phyloP scores from a whole-genome alignment of 2,113 vertebrate species.

The Tricholaema leucomelas region DNA sequence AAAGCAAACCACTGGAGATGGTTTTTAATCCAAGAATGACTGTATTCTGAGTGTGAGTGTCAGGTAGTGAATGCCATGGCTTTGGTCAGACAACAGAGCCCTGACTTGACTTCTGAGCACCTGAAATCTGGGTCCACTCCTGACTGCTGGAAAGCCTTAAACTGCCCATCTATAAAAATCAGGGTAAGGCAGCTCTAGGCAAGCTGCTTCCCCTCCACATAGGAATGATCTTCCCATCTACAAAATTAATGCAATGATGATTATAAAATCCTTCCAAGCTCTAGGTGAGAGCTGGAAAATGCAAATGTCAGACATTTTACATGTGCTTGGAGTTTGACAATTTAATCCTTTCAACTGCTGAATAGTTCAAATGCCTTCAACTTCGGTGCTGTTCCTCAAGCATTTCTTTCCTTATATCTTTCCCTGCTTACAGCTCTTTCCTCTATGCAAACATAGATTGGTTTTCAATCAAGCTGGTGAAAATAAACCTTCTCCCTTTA shows the following conservation, averaged over 20 bases:
- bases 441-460: background rate
- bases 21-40: background rate
- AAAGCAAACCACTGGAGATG: background rate
- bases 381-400: background rate
- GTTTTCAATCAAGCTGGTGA: background rate
- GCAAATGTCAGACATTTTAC: background rate
- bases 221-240: background rate
- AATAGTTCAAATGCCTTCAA: background rate
- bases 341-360: background rate
- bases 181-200: background rate
- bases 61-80: rapidly evolving
- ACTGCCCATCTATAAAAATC: background rate
- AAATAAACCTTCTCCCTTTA: background rate
- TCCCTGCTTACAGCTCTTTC: background rate
- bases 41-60: background rate
- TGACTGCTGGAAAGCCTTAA: background rate
- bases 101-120: background rate
- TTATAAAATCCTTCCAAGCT: background rate
- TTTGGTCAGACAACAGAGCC: background rate
- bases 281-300: background rate
- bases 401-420: background rate
- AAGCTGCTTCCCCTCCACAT: background rate
- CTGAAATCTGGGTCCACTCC: background rate
- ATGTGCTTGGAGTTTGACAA: background rate
- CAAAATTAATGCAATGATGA: background rate